phyloP scores from a whole-genome alignment of 2,113 vertebrate genomes.

The Takifugu bimaculatus region DNA sequence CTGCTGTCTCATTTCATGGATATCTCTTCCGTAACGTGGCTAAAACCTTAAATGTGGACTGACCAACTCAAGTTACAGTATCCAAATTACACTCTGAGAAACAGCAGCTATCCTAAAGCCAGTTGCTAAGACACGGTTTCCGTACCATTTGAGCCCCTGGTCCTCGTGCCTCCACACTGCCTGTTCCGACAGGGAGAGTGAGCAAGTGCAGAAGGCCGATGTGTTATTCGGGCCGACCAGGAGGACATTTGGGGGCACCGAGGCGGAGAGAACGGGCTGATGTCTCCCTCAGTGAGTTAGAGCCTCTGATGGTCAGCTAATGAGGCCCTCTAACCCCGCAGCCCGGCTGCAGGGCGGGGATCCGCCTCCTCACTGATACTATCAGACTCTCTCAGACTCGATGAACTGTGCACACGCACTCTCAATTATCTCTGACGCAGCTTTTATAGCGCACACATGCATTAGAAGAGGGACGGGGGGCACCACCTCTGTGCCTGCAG shows the following conservation, averaged over 20 bases:
- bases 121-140: too few species aligned
- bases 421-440: slow-evolving; percentile 29
- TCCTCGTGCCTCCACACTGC: background rate
- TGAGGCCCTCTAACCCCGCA: slow-evolving; percentile 29
- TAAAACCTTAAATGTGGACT: too few species aligned
- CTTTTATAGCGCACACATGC: background rate
- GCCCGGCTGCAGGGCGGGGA: slow-evolving; percentile 23
- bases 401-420: slow-evolving; percentile 19
- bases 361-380: slow-evolving; percentile 25
- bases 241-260: slow-evolving; percentile 6
- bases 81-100: too few species aligned
- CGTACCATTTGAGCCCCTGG: too few species aligned
- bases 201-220: slow-evolving; percentile 6
- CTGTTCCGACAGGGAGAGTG: background rate
- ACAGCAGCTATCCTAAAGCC: too few species aligned
- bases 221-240: slow-evolving; percentile 23
- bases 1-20: too few species aligned
- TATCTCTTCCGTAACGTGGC: too few species aligned
- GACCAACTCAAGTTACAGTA: too few species aligned
- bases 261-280: background rate
- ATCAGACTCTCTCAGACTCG: slow-evolving; percentile 20
- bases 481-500: slow-evolving; percentile 1
- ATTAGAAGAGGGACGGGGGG: background rate
- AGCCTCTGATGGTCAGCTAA: slow-evolving; percentile 44
- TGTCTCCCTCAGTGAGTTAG: slow-evolving; percentile 25